Percentiles rank a stretch among this genome's conserved stretches.
Conservation (phyloP, 2,888 invertebrate genomes). For the Stegana nigrithorax region DNA sequence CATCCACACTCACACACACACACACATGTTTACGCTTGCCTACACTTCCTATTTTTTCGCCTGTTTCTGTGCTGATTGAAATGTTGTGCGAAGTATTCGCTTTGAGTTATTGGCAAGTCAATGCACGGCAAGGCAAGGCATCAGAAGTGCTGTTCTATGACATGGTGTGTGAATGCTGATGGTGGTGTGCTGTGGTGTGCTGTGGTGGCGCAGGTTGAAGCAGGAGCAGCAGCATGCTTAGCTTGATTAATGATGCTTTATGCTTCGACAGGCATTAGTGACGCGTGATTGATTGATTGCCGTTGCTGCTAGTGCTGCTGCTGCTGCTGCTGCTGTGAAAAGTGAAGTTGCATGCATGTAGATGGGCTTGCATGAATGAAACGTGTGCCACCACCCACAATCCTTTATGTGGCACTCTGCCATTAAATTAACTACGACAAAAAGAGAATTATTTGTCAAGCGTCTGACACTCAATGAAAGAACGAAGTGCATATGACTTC, state of each 20-base stretch:
- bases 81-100: not conserved
- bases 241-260: constrained; percentile 6
- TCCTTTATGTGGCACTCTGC: too few species aligned
- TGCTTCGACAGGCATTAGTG: not conserved
- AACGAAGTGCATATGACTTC: too few species aligned
- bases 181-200: too few species aligned
- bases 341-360: not conserved
- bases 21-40: too few species aligned
- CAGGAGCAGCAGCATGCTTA: not conserved
- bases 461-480: too few species aligned
- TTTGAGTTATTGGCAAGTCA: not conserved
- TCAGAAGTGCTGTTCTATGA: not conserved
- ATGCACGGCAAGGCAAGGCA: not conserved
- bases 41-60: not conserved
- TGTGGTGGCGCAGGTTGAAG: too few species aligned
- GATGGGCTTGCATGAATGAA: too few species aligned
- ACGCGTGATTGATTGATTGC: constrained; percentile 34
- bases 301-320: constrained; percentile 22
- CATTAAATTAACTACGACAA: too few species aligned
- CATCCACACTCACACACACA: constrained; percentile 20
- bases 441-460: too few species aligned
- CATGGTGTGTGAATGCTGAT: not conserved
- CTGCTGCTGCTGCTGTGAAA: not conserved
- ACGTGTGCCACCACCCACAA: too few species aligned
- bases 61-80: not conserved